Conservation (phyloP, 2,888 invertebrate genomes). For the Ethmia dodecea region DNA sequence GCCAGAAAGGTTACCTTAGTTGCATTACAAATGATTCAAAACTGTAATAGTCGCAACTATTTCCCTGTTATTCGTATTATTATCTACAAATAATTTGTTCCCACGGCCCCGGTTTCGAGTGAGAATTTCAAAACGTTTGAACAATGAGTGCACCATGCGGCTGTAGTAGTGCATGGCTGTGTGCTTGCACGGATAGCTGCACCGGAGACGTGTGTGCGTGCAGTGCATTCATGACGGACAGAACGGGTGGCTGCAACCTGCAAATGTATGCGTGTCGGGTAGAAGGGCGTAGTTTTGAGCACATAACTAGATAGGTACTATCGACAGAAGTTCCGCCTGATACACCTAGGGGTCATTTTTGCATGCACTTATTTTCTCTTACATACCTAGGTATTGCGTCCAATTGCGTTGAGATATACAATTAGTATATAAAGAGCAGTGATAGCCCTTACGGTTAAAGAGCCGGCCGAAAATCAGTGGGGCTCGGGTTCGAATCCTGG, state of each 20-base stretch:
- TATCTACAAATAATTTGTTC: conserved; percentile 32
- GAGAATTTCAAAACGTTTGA: conserved; percentile 64
- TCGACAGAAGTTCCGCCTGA: no score
- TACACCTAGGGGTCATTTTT: no score
- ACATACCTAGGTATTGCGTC: no score
- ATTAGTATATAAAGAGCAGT: no score
- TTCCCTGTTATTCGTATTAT: not conserved
- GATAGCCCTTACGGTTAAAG: no score
- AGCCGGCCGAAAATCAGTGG: no score
- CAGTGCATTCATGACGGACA: conserved; percentile 28
- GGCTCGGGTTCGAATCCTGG: no score
- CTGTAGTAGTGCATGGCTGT: conserved; percentile 31
- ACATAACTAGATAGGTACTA: no score
- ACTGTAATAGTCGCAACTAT: not conserved
- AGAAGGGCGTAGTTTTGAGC: not conserved
- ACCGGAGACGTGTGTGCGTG: conserved; percentile 28
- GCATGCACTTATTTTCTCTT: no score
- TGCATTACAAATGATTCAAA: no score
- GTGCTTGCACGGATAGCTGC: conserved; percentile 29
- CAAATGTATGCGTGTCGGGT: conserved; percentile 27
- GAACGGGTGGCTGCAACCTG: conserved; percentile 23
- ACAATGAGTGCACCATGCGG: conserved; percentile 58
- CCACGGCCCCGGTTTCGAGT: conserved; percentile 58
- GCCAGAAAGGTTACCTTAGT: no score
- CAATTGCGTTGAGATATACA: no score